Evolutionary conservation across 1,140 invertebrate genomes (phyloP).

Genomic region (Probaryconus sp.): DNA sequence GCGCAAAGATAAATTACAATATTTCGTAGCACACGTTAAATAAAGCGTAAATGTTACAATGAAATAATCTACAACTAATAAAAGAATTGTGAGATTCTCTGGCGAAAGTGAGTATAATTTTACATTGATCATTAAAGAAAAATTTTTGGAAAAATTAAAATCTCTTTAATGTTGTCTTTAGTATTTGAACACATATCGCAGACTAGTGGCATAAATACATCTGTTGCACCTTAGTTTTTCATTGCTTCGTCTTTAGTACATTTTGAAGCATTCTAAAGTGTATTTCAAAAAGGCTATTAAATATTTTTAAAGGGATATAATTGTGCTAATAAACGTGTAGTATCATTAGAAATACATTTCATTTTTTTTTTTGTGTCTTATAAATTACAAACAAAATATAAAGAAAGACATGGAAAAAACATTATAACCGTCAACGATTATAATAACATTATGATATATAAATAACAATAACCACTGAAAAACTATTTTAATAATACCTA

Average conservation of each 20-base stretch:
- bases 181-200: constrained; percentile 32
- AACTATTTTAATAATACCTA: constrained; percentile 3
- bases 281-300: neutral
- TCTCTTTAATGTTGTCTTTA: constrained; percentile 27
- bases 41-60: neutral
- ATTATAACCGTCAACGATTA: too few species aligned
- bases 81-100: constrained; percentile 10
- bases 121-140: too few species aligned
- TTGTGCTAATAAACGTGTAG: constrained; percentile 1
- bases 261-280: neutral
- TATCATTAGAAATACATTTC: constrained; percentile 1
- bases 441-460: too few species aligned
- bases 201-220: constrained; percentile 43
- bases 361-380: constrained; percentile 11
- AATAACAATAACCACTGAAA: constrained; percentile 7
- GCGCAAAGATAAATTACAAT: constrained; percentile 23
- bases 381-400: too few species aligned
- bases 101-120: neutral
- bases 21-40: constrained; percentile 27
- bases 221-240: constrained; percentile 33
- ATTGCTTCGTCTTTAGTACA: constrained; percentile 6
- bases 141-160: neutral
- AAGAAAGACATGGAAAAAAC: too few species aligned
- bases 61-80: constrained; percentile 7
- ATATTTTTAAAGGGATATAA: too few species aligned